Percentiles rank a stretch among this genome's conserved stretches.
phyloP scores from a whole-genome alignment of 2,797 vertebrate species.

The Setipinna tenuifilis region DNA sequence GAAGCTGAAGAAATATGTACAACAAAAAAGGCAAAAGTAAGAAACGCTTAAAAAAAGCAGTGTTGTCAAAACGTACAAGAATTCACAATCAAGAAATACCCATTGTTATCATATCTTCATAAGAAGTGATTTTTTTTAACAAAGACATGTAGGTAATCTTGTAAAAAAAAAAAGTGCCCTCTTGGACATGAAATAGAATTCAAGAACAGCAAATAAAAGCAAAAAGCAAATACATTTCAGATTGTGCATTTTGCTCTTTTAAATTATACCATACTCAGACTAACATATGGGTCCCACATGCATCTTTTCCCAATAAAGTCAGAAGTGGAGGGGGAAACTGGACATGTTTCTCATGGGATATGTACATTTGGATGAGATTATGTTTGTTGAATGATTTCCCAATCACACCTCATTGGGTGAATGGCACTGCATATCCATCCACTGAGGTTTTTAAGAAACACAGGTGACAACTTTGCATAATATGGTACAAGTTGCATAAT shows the following conservation, averaged over 20 bases:
- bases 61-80: conserved; percentile 83
- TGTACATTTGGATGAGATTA: conserved; percentile 67
- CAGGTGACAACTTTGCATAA: conserved; percentile 64
- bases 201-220: conserved; percentile 70
- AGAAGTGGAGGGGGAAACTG: conserved; percentile 69
- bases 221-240: conserved; percentile 79
- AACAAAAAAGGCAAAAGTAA: conserved; percentile 87
- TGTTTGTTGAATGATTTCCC: conserved; percentile 38
- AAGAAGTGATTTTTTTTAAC: conserved; percentile 70
- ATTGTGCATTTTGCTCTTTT: conserved; percentile 71
- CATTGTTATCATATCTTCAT: conserved; percentile 79
- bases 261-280: conserved; percentile 79
- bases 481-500: conserved; percentile 79
- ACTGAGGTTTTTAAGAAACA: conserved; percentile 24
- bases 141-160: too few relatives aligned
- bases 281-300: conserved; percentile 76
- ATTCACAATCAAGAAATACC: conserved; percentile 87
- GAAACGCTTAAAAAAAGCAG: conserved; percentile 77
- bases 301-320: conserved; percentile 71
- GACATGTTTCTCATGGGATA: conserved; percentile 73
- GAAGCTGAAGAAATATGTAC: conserved; percentile 88
- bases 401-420: conserved; percentile 50
- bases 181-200: conserved; percentile 75
- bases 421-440: conserved; percentile 49
- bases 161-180: conserved; percentile 68